Evolutionary conservation across 1,140 invertebrate species (phyloP).

Genomic region (Drosophila jambulina): DNA sequence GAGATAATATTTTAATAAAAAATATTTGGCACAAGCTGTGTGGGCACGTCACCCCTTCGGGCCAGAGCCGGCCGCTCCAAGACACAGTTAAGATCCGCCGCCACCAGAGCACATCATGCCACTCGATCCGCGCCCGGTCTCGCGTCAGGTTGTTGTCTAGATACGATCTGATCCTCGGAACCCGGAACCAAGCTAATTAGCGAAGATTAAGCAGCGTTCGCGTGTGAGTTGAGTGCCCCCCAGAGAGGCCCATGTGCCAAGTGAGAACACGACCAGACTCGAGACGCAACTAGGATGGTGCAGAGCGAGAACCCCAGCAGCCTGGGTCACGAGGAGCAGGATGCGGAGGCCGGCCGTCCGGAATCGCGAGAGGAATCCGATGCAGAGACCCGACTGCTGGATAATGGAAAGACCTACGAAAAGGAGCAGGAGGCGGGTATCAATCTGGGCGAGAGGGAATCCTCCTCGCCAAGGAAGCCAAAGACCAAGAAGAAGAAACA

Average conservation of each 20-base stretch:
- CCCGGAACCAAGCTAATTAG: slow-evolving; percentile 50
- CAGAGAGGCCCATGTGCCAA: slow-evolving; percentile 51
- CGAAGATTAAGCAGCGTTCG: slow-evolving; percentile 60
- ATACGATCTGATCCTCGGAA: slow-evolving; percentile 3
- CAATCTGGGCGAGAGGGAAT: background rate
- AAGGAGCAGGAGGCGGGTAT: slow-evolving; percentile 29
- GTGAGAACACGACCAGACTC: slow-evolving; percentile 9
- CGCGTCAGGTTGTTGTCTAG: slow-evolving; percentile 59
- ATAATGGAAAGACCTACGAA: slow-evolving; percentile 59
- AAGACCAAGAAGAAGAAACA: slow-evolving; percentile 69
- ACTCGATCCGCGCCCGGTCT: slow-evolving; percentile 55
- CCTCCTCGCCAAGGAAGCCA: slow-evolving; percentile 9
- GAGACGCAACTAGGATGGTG: slow-evolving; percentile 46
- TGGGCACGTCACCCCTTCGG: slow-evolving; percentile 8
- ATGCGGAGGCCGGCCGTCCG: slow-evolving; percentile 24
- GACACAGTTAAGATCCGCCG: slow-evolving; percentile 64
- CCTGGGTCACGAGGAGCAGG: slow-evolving; percentile 38
- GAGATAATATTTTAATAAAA: slow-evolving; percentile 55
- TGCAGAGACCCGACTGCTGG: slow-evolving; percentile 59
- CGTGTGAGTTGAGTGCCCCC: slow-evolving; percentile 2
- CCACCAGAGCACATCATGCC: slow-evolving; percentile 57
- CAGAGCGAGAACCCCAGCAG: slow-evolving; percentile 54
- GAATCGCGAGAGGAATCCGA: slow-evolving; percentile 46
- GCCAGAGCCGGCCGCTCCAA: slow-evolving; percentile 2
- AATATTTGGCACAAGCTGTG: slow-evolving; percentile 22